phyloP scores from a whole-genome alignment of 2,113 vertebrate genomes.

The Vulpes ferrilata region DNA sequence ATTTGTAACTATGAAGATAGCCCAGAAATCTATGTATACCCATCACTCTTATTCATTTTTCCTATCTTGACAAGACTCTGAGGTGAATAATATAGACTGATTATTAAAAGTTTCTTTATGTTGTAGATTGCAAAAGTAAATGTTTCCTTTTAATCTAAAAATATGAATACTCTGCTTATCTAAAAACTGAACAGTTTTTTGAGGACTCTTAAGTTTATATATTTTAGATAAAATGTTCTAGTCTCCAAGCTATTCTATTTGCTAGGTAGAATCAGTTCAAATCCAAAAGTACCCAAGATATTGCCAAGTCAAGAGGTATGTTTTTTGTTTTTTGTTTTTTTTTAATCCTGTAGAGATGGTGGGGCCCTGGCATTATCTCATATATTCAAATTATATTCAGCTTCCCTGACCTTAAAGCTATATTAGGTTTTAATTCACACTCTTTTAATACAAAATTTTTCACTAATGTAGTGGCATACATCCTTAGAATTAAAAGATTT shows the following conservation, averaged over 20 bases:
- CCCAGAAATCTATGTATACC: neutral
- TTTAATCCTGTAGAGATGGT: neutral
- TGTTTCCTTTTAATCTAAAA: neutral
- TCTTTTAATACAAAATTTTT: neutral
- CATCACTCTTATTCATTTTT: neutral
- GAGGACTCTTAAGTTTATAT: neutral
- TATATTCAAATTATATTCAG: neutral
- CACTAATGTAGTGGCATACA: neutral
- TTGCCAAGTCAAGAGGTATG: neutral
- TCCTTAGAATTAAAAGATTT: conserved; percentile 47
- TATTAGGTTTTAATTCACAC: neutral
- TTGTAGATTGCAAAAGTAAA: neutral
- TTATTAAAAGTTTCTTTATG: neutral
- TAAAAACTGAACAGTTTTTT: neutral
- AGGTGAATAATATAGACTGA: neutral
- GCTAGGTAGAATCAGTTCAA: neutral
- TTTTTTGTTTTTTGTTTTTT: neutral
- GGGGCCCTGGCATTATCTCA: neutral
- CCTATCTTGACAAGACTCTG: neutral
- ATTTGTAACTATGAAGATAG: neutral
- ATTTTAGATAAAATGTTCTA: conserved; percentile 20
- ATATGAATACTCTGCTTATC: neutral
- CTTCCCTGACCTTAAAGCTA: neutral
- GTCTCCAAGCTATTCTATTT: neutral
- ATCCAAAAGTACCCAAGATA: neutral